Evolutionary conservation across 2,113 vertebrate species (phyloP).

Genomic region (Ptilorrhoa leucosticta): DNA sequence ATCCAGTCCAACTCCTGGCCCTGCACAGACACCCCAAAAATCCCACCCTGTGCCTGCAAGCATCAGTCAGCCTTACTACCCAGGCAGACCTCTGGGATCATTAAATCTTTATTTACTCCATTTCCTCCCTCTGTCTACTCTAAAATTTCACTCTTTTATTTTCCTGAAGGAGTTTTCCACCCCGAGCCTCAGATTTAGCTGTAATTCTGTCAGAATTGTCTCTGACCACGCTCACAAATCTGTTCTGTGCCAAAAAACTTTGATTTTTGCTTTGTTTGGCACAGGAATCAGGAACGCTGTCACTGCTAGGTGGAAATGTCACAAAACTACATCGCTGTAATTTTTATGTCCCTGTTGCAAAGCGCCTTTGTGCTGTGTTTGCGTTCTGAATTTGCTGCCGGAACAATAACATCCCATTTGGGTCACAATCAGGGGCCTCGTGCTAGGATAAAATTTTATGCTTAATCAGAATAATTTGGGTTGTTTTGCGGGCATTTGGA

Average conservation of each 20-base stretch:
- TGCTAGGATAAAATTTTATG: not conserved
- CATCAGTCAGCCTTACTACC: not conserved
- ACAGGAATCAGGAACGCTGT: not conserved
- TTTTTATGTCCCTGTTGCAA: not conserved
- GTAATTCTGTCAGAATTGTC: not conserved
- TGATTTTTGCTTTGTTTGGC: not conserved
- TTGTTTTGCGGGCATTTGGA: not conserved
- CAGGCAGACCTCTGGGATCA: not conserved
- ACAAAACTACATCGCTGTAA: not conserved
- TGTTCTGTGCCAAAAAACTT: not conserved
- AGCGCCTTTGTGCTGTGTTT: not conserved
- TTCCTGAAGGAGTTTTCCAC: not conserved
- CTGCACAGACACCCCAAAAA: not conserved
- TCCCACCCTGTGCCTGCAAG: not conserved
- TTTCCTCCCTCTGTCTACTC: not conserved
- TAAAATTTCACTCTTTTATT: not conserved
- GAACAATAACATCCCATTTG: not conserved
- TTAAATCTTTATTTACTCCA: not conserved
- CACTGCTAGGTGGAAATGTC: not conserved
- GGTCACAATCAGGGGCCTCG: not conserved
- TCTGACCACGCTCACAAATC: not conserved
- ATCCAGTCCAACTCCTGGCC: not conserved
- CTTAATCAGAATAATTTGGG: slow-evolving; percentile 4
- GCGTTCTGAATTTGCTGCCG: not conserved
- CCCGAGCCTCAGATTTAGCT: not conserved